Base-by-base conservation (phyloP, 1,140 invertebrate species). In the Dinoponera quadriceps region DNA sequence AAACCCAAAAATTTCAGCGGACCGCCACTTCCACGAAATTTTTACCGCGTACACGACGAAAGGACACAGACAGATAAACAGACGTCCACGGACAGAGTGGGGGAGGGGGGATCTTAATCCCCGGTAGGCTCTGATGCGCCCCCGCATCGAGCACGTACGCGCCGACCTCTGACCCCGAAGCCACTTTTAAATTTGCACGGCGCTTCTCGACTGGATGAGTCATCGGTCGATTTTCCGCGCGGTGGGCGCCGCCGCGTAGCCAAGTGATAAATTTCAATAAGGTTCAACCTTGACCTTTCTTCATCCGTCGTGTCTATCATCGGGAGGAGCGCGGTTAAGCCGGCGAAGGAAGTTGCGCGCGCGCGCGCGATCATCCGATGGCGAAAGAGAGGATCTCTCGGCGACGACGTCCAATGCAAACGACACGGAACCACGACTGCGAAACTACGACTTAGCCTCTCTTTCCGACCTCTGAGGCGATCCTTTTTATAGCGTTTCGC, bases 281-380 rank as follows among this genome's bases (percentile, higher is more conserved):
- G 44, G 57, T 44, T 72, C 48, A 82, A 68, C 83, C 86, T 83
- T 88, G 86, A 88, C 85, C 86, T 87, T 88, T 77, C 49, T 51
- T 62, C 18, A 59, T 68, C 48, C 82, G 25, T 65, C 51, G 13
- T 59, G 82, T 82, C 82, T 85, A 82, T 87, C 83, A 86, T 69
- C 72, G 57, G n/a, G 49, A 60, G 27, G n/a, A 38, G 60, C 11
- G 48, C 7, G 38, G 38, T 44, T 44, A 66, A 57, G 44, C 4
- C 49, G 22, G 13, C 16, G 65, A 84, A 49, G 60, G 38, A 84
- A 84, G 57, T 88, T 81, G 55, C 75, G 59, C 51, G 57, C 4
- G 7, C 2, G 27, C 55, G 20, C n/a, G 83, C n/a, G n/a, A n/a
- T n/a, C n/a, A n/a, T n/a, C n/a, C n/a, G n/a, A n/a, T n/a, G n/a